These are phyloP conservation scores for Zhengitettix transpicula DNA, from an alignment of 2,888 invertebrate genomes.

Conservation along the genomic window DNA sequence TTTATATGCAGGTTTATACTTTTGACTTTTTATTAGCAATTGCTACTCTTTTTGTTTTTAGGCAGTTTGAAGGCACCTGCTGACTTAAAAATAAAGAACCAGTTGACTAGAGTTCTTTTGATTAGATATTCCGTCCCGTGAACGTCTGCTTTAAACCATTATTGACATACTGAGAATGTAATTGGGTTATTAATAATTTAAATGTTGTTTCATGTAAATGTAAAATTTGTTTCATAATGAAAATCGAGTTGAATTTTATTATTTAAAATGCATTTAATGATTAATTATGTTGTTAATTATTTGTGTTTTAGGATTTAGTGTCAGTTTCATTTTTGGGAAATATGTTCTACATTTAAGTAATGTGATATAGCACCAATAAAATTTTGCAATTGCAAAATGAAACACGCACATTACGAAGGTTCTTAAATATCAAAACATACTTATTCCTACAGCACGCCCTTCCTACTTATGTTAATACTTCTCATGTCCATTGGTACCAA, in stretches of 20 bases:
- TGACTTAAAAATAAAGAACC: neutral
- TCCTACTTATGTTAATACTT: too few relatives aligned
- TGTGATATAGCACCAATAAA: slow-evolving; percentile 9
- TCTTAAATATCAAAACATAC: neutral
- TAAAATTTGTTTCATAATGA: too few relatives aligned
- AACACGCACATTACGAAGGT: neutral
- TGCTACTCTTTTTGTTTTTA: neutral
- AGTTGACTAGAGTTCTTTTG: neutral
- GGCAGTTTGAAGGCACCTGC: neutral
- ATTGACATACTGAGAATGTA: too few relatives aligned
- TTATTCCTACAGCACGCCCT: neutral
- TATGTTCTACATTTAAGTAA: slow-evolving; percentile 8
- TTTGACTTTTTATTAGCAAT: neutral
- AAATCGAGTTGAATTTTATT: too few relatives aligned
- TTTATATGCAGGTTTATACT: too few relatives aligned
- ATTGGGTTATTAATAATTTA: too few relatives aligned
- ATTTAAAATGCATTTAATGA: too few relatives aligned
- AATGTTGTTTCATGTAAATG: too few relatives aligned
- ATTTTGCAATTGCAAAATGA: slow-evolving; percentile 6
- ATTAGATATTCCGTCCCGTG: neutral
- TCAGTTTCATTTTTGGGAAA: neutral
- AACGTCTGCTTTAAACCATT: too few relatives aligned
- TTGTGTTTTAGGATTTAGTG: neutral
- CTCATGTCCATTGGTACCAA: too few relatives aligned
- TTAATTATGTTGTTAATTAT: too few relatives aligned